Conservation (phyloP, 2,113 vertebrate species). For the Equus quagga region DNA sequence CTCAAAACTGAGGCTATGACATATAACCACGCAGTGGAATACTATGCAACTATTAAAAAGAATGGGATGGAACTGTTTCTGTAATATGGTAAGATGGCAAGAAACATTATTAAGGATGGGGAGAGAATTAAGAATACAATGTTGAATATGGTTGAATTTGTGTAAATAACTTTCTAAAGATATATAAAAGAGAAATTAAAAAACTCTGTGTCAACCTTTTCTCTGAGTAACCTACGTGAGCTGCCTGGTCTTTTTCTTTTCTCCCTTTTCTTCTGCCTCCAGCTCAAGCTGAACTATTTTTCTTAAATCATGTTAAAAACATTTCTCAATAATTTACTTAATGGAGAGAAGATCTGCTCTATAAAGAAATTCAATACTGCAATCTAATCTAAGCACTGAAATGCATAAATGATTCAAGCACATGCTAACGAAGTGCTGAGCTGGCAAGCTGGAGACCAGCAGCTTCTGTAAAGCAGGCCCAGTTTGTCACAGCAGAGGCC, state of each 20-base stretch:
- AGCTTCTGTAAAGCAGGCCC: conserved; percentile 70
- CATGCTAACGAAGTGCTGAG: conserved; percentile 70
- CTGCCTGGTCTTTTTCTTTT: neutral
- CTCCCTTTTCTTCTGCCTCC: neutral
- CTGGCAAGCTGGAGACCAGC: conserved; percentile 75
- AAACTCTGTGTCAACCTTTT: neutral
- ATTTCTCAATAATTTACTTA: conserved; percentile 78
- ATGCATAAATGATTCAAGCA: conserved; percentile 73
- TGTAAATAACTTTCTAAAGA: neutral
- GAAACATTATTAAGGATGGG: neutral
- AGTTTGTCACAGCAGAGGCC: conserved; percentile 58
- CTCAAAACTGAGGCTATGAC: neutral
- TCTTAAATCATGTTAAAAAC: conserved; percentile 66
- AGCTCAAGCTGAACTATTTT: conserved; percentile 43
- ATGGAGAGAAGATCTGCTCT: conserved; percentile 75
- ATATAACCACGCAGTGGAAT: neutral
- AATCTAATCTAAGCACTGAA: conserved; percentile 72
- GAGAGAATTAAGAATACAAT: neutral
- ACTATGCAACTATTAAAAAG: neutral
- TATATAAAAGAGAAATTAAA: neutral
- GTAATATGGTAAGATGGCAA: neutral
- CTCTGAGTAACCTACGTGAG: neutral
- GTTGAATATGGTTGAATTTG: neutral
- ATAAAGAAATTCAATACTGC: conserved; percentile 57
- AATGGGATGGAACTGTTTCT: neutral